These are phyloP conservation scores for Crocallis elinguaria DNA, from an alignment of 2,888 invertebrate genomes.

Conservation along the genomic window DNA sequence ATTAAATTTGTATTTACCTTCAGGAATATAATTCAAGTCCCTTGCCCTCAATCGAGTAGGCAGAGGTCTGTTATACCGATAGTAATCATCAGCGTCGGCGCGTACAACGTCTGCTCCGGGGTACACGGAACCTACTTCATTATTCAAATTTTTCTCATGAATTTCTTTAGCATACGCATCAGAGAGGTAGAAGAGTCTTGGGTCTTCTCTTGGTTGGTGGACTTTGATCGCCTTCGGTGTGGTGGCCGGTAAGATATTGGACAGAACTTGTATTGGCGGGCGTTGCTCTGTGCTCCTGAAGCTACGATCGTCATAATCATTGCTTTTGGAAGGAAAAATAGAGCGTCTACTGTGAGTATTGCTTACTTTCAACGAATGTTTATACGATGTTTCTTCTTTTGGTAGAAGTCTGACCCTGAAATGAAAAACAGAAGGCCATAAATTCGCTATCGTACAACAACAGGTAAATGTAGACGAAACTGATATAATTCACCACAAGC, in stretches of 20 bases:
- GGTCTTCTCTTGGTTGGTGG: conserved; percentile 73
- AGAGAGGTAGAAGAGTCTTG: conserved; percentile 75
- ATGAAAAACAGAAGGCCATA: conserved; percentile 29
- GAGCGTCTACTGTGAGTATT: conserved; percentile 47
- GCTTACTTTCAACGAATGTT: conserved; percentile 27
- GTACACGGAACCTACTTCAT: conserved; percentile 64
- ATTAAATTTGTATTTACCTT: conserved; percentile 45
- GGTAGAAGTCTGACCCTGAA: conserved; percentile 59
- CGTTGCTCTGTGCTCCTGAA: conserved; percentile 58
- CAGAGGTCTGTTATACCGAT: conserved; percentile 33
- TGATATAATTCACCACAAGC: conserved; percentile 15
- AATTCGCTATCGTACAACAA: conserved; percentile 7
- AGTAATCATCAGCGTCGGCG: conserved; percentile 43
- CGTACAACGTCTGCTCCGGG: conserved; percentile 65
- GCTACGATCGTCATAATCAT: conserved; percentile 75
- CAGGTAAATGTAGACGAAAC: neutral
- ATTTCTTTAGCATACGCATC: conserved; percentile 71
- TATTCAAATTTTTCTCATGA: conserved; percentile 60
- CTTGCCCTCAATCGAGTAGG: conserved; percentile 45
- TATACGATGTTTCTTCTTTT: conserved; percentile 40
- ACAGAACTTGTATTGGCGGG: conserved; percentile 52
- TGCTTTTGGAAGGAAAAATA: conserved; percentile 43
- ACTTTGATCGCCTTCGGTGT: conserved; percentile 55
- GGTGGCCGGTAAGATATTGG: conserved; percentile 52
- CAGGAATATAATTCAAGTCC: conserved; percentile 42